Percentiles rank a stretch among this genome's conserved stretches.
phyloP scores from a whole-genome alignment of 92 coral and sea anemone species.

The Metridium senile region DNA sequence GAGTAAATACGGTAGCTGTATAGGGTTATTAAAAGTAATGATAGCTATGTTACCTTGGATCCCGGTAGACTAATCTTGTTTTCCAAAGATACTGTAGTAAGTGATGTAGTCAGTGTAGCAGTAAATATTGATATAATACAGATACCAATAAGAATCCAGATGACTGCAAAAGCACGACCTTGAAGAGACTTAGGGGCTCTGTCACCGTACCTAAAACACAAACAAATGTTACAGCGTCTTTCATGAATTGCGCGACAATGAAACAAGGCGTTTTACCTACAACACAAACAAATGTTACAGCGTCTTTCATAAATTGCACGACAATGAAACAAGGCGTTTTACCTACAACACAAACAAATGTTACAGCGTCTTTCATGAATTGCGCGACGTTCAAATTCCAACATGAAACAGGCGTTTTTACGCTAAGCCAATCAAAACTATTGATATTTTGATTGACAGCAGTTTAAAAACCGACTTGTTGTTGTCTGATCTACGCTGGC shows the following conservation, averaged over 20 bases:
- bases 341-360: slow-evolving; percentile 39
- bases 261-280: too few species aligned
- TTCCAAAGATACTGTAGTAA: slow-evolving; percentile 89
- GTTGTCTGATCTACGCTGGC: too few species aligned
- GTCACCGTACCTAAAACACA: slow-evolving; percentile 79
- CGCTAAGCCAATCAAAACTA: too few species aligned
- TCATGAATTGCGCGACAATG: too few species aligned
- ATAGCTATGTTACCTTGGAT: slow-evolving; percentile 88
- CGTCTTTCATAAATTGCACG: neutral
- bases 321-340: too few species aligned
- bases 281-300: neutral
- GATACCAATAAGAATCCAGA: slow-evolving; percentile 89
- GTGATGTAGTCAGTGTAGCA: slow-evolving; percentile 91
- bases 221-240: neutral
- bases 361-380: neutral
- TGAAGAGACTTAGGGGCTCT: slow-evolving; percentile 79
- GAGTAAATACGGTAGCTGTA: neutral
- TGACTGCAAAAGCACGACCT: slow-evolving; percentile 87
- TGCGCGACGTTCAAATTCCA: too few species aligned
- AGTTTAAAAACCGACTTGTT: too few species aligned
- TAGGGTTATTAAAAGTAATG: too few species aligned
- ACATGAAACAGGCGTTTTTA: too few species aligned
- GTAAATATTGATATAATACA: slow-evolving; percentile 96
- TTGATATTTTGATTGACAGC: too few species aligned
- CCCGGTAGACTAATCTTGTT: slow-evolving; percentile 70